Base-by-base conservation (phyloP, 1,140 invertebrate species). In the Harlomillsia oculata region DNA sequence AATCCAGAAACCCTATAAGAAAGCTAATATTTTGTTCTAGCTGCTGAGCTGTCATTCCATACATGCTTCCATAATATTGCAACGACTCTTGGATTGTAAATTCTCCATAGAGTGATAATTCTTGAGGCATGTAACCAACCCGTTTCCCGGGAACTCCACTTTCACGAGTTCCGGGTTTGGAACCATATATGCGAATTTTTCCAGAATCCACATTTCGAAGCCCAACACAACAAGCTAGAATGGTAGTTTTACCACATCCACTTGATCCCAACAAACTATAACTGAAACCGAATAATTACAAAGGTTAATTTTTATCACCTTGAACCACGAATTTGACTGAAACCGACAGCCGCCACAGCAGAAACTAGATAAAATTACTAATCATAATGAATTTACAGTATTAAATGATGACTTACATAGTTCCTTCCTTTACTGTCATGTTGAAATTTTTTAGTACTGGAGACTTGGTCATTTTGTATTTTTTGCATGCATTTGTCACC, bases 21-120 rank as follows among this genome's bases (percentile, higher is more conserved):
- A 96, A 96, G 58, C 85, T 79, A 49, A 89, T 79, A 71, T 85
- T 78, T 28, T 82, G 78, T 41, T 87, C 80, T 5, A 92, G 82
- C 65, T 84, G 76, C 5, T 74, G 67, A 1, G 79, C 81, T 1
- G 75, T 72, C 84, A 95, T 88, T 14, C 83, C 84, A 52, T 86
- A 82, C 51, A 93, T 82, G 76, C 87, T 84, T 3, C 91, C 91
- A 69, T 94, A 96, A 70, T 91, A 97, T 57, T 83, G 80, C 69
- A 95, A 79, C 0, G 89, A 94, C 70, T 96, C 91, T 34, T 82
- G 73, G 50, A 94, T 93, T 1, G 87, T 85, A 69, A 95, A 92
- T 70, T 94, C 89, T 4, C 85, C 82, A 68, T 91, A 94, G 5
- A 97, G 74, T 0, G 91, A 89, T n/a, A 89, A 79, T 76, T 97